Base-by-base conservation (phyloP, 2,113 vertebrate genomes). In the Oryzias woworae region DNA sequence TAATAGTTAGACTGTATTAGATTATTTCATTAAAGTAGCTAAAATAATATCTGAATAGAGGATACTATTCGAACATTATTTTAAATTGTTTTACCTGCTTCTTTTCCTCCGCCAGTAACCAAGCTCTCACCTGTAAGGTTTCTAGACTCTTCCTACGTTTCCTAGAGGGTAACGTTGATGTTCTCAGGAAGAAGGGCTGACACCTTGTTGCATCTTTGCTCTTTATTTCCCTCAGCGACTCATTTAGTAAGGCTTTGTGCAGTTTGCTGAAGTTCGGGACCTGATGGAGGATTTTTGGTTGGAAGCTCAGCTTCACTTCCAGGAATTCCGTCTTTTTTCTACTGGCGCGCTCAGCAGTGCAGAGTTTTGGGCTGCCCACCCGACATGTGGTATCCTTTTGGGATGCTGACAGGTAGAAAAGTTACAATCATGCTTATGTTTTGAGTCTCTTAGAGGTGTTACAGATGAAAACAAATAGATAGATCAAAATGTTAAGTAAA, bases 181-280 rank as follows among this genome's bases (percentile, higher is more conserved):
- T 98, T 80, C 91, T 92, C 45, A 98, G 85, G 66, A 79, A 64
- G 88, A 99, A 99, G 5, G 96, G 95, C 58, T 94, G 93, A 90
- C 81, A 97, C 63, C 23, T 90, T 7, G 92, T 97, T 31, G 74
- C 69, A 46, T 94, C 94, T 84, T 80, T 87, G 50, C 63, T 84
- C 73, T 92, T 91, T 45, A 79, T 76, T 78, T 77, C 93, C 49
- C 75, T 89, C 76, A 85, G 47, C 3, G 72, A 84, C 85, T 91
- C 89, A 67, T 71, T 94, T 83, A 95, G 95, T 80, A 97, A 93
- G 1, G 89, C 90, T 85, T 87, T 90, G 74, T 96, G 93, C 60
- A 97, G 89, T 78, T 71, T 82, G 58, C 91, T 89, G 73, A 96
- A 96, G 75, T 99, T 92, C 0, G 96, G 97, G 50, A 97, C 71